Evolutionary conservation across 1,140 invertebrate genomes (phyloP).

Genomic region (Hyposmocoma kahamanoa): DNA sequence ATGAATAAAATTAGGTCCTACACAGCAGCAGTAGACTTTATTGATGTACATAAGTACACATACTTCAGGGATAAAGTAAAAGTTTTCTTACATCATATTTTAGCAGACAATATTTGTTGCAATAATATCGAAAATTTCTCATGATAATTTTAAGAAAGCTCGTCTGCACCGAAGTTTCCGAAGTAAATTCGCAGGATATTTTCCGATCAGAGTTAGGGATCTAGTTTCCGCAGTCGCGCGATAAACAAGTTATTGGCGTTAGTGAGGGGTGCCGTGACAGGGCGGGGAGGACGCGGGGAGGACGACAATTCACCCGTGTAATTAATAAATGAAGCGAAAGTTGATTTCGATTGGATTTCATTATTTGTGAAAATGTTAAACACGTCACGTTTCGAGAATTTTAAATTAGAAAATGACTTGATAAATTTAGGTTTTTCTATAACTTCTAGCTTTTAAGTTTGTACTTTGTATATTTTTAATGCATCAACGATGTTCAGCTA

Average conservation of each 20-base stretch:
- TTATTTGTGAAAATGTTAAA: conserved; percentile 33
- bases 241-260: conserved; percentile 57
- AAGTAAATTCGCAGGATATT: conserved; percentile 42
- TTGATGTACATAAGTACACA: no score
- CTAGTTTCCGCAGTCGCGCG: conserved; percentile 47
- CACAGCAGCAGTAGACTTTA: no score
- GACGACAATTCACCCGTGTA: conserved; percentile 37
- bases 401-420: no score
- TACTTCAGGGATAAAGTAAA: no score
- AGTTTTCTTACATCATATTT: background rate
- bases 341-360: conserved; percentile 35
- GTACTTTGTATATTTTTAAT: no score
- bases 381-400: no score
- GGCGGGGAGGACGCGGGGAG: conserved; percentile 5
- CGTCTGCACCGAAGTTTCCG: conserved; percentile 10
- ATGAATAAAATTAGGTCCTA: no score
- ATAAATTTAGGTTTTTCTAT: no score
- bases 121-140: background rate
- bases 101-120: background rate
- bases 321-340: conserved; percentile 53
- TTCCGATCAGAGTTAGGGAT: conserved; percentile 43
- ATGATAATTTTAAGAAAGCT: background rate
- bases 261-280: conserved; percentile 18
- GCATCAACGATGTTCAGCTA: no score
- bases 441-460: no score